Evolutionary conservation across 1,140 invertebrate species (phyloP), one percentile per base, ranked within the genome.

Genomic region (Drosophila pectinifera): DNA sequence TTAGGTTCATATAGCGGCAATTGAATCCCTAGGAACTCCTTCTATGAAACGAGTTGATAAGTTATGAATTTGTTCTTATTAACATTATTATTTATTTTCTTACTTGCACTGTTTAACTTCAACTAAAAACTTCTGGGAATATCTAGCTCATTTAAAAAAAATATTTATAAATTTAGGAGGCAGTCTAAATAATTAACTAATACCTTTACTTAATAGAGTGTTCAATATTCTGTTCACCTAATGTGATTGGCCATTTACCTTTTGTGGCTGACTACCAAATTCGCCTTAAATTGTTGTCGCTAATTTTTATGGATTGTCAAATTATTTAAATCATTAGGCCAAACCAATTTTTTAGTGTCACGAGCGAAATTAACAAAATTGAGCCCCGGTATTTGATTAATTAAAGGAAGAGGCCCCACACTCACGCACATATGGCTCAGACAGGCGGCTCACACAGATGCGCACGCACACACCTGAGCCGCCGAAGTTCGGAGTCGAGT

Each of bases 291-390:
- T 62, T 69, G 56, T 57, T 83, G 58, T 88, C 75, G 79, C 79
- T 76, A 79, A 83, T 79, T 78, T 82, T 57, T 54, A 76, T 57
- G 45, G 61, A 68, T 72, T 67, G 58, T 16, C 63, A 51, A 73
- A 69, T 83, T 83, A 79, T 83, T 86, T 88, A 83, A 89, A 88
- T 73, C 79, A 88, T 83, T 73, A 65, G 49, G 75, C 31, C 61
- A 53, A 36, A 20, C 38, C 62, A 55, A 89, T 86, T 83, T 79
- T 67, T 86, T 64, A 79, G 39, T 86, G 83, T 88, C 83, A 73
- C 84, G 31, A 38, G 51, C 70, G 56, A 83, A 83, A 88, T 86
- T 88, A 89, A 86, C 78, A 73, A 88, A 88, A 88, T 79, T 83
- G 75, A 86, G 83, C 70, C 45, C 79, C 53, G 70, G 67, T 62